Conservation (phyloP, 2,797 vertebrate genomes). For the Poecile montanus region DNA sequence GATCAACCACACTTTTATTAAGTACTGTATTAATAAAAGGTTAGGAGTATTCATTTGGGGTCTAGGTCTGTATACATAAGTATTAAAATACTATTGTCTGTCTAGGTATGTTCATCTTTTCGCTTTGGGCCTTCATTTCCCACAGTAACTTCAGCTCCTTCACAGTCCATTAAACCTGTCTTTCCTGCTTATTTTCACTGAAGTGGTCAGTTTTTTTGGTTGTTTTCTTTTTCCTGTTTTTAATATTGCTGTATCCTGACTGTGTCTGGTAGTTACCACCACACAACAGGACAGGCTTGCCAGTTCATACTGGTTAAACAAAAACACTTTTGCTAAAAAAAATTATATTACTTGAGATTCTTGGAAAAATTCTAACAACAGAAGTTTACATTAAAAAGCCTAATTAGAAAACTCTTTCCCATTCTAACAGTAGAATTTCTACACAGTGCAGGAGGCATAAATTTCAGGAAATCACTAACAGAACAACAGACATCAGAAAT, state of each 20-base stretch:
- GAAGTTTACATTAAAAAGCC: neutral
- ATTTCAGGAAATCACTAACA: neutral
- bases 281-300: neutral
- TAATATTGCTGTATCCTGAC: neutral
- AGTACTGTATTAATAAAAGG: neutral
- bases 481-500: neutral
- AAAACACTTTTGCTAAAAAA: neutral
- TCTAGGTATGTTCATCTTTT: neutral
- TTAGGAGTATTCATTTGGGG: neutral
- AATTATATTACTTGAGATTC: neutral
- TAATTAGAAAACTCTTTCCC: neutral
- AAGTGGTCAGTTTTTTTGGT: neutral
- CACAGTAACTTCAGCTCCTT: neutral
- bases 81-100: neutral
- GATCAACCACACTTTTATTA: neutral
- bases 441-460: rapidly evolving
- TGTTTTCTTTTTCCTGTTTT: neutral
- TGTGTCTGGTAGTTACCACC: neutral
- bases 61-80: neutral
- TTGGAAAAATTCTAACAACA: neutral
- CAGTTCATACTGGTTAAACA: neutral
- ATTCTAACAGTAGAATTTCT: neutral
- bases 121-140: neutral
- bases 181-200: neutral
- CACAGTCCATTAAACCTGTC: neutral